Evolutionary conservation across 1,140 invertebrate species (phyloP), one percentile per base, ranked within the genome.

Genomic region (Leptopilina clavipes): DNA sequence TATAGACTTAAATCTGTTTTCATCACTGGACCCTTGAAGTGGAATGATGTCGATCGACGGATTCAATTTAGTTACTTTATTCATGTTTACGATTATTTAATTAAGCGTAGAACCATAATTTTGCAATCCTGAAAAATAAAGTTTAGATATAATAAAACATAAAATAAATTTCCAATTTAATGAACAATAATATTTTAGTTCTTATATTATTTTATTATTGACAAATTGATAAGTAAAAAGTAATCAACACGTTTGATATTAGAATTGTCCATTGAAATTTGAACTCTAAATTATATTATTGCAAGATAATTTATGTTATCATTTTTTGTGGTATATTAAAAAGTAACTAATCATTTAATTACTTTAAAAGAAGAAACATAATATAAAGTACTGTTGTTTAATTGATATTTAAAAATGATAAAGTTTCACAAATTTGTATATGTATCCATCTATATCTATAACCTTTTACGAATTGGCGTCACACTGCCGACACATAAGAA

Each of bases 11-110:
- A 25, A 65, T 65, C 56, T 12, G 56, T 7, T 65, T 11, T 65
- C 56, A 14, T n/a, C 25, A n/a, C 56, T 65, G 12, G 56, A 65
- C 12, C 22, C 56, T 65, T 65, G 56, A 2, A 65, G 25, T 14
- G 56, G 56, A 65, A 65, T 65, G 22, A 65, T 65, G 22, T 65
- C 56, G 25, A 65, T 65, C 11, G 56, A 65, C 12, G 56, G 22
- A 31, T 65, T 65, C 25, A 65, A n/a, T 12, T 65, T 65, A 0
- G 56, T 65, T 31, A 65, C 22, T 65, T 65, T 65, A 65, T 65
- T 65, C 56, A 65, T 65, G 1, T 65, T 31, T 65, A 22, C 48
- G 48, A 3, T 52, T 17, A 52, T 1, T 52, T 52, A 52, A 52
- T 52, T n/a, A 52, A 52, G 14, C 6, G 17, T 17, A 52, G 1